Conservation (phyloP, 1,140 invertebrate genomes). For the Drosophila suzukii region DNA sequence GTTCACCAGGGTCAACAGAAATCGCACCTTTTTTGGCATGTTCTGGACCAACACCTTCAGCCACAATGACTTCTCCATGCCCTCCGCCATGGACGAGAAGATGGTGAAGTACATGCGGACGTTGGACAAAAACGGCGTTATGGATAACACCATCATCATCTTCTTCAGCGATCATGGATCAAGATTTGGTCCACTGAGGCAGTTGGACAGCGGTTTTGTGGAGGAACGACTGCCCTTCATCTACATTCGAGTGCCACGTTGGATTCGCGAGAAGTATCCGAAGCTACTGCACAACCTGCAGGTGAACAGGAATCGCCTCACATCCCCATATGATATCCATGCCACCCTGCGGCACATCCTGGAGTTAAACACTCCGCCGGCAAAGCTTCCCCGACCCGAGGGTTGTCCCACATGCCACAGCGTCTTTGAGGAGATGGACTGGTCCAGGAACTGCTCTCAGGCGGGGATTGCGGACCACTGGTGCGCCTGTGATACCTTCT, state of each 20-base stretch:
- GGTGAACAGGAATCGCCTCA: conserved; percentile 89
- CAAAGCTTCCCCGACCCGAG: conserved; percentile 33
- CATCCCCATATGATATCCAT: conserved; percentile 93
- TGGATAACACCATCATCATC: conserved; percentile 90
- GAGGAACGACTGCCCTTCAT: conserved; percentile 96
- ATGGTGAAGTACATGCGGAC: conserved; percentile 87
- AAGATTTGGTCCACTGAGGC: conserved; percentile 91
- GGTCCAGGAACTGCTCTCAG: conserved; percentile 88
- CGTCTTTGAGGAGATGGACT: conserved; percentile 87
- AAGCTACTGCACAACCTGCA: conserved; percentile 88
- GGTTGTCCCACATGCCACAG: conserved; percentile 88
- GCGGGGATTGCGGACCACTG: conserved; percentile 90
- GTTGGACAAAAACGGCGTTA: conserved; percentile 86
- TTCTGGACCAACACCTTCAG: conserved; percentile 92
- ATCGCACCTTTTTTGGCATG: conserved; percentile 88
- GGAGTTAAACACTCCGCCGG: conserved; percentile 67
- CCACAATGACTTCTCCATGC: conserved; percentile 90
- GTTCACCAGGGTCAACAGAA: conserved; percentile 84
- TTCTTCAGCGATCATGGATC: conserved; percentile 97
- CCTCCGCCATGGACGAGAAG: conserved; percentile 88
- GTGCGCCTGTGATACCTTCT: conserved; percentile 89
- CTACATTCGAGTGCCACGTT: conserved; percentile 90
- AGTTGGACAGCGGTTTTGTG: conserved; percentile 89
- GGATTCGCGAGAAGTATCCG: conserved; percentile 88
- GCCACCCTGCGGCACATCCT: conserved; percentile 86